Base-by-base conservation (phyloP, 2,797 vertebrate genomes). In the Phaenicophaeus curvirostris region DNA sequence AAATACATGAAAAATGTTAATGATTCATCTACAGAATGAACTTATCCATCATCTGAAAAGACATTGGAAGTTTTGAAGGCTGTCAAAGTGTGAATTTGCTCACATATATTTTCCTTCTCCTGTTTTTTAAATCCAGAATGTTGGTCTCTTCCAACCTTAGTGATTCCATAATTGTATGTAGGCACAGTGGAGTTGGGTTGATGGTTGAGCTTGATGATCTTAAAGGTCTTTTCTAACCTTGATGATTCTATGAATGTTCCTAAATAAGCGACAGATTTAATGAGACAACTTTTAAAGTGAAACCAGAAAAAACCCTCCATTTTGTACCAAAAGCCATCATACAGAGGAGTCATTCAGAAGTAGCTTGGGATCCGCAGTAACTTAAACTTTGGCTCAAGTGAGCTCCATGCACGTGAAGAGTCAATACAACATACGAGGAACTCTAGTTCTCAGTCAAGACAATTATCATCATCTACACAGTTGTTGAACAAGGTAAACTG, bases 21-120 rank as follows among this genome's bases (percentile, higher is more conserved):
- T 54, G 62, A 78, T 89, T 91, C 62, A 37, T 72, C 48, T 54
- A 41, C 46, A 92, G 54, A 46, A 78, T 87, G 16, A 91, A 54
- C 75, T 92, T 61, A 63, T 24, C 48, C 50, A 77, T n/a, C 50
- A 81, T 82, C 35, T 71, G 67, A 95, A 96, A 93, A 90, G 59
- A 61, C 5, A 3, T 28, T 28, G 21, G 44, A 72, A 86, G 59
- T 62, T 68, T 35, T 66, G n/a, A 86, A 79, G 25, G 31, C 33
- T 51, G 69, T 74, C 63, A 37, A 89, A 91, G 35, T 15, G 21
- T 25, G 37, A 58, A 18, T 90, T 90, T 65, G 41, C 48, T 90
- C 16, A 11, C 13, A 42, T 51, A 2, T 28, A 69, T 87, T 71
- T 82, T 67, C 24, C 35, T 91, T 58, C 20, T 85, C 18, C 33